A percentile compares a stretch with the other conserved stretches of the same genome.
Conservation (phyloP, 2,797 vertebrate species). For the Xiphorhynchus erythropygius region DNA sequence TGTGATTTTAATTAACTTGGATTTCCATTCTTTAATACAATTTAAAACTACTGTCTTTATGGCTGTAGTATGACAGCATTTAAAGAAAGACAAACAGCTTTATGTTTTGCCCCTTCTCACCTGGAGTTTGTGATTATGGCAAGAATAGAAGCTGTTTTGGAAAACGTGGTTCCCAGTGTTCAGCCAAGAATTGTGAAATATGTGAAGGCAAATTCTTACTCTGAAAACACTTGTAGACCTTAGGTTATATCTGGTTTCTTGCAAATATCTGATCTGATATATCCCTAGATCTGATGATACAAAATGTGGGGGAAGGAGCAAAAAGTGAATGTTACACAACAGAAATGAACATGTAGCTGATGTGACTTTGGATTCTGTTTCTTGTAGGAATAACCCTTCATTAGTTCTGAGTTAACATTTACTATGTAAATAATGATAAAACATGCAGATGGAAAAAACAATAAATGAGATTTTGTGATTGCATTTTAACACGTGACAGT, state of each 20-base stretch:
- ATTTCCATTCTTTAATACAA: background rate
- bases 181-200: background rate
- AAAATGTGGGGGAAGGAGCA: background rate
- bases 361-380: background rate
- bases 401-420: background rate
- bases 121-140: background rate
- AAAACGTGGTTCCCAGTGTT: background rate
- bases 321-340: background rate
- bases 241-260: background rate
- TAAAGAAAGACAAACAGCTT: background rate
- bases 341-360: background rate
- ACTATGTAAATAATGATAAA: background rate
- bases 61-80: background rate
- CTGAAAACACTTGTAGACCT: background rate
- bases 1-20: background rate
- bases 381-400: background rate
- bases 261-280: background rate
- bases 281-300: background rate
- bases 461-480: background rate
- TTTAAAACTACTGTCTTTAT: background rate
- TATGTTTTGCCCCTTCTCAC: background rate
- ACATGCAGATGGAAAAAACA: fast-evolving
- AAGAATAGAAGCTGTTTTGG: background rate
- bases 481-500: background rate
- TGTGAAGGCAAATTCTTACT: background rate